Evolutionary conservation across 2,113 vertebrate genomes (phyloP), one percentile per base, ranked within the genome.

Genomic region (Ameiurus melas): DNA sequence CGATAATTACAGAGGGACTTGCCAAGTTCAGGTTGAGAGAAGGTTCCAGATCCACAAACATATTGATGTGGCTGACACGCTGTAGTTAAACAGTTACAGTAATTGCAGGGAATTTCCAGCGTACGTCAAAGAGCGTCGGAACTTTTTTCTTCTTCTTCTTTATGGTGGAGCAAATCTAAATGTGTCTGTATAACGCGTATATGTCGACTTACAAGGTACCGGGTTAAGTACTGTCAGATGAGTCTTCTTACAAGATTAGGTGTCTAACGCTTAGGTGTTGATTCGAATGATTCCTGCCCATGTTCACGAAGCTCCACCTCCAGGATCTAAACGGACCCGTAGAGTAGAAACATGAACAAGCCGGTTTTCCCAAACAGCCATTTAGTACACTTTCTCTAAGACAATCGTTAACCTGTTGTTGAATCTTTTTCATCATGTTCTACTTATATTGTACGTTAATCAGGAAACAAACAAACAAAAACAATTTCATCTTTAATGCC

Each of bases 1-100:
- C 81, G 88, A 83, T 87, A 86, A 88, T 89, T 88, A 87, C 33
- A 85, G 75, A 77, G 81, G 71, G 85, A 87, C 85, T 68, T 27
- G 66, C 57, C 57, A 57, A 75, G 51, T 85, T 60, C 30, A 77
- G 77, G 30, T 66, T 55, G 51, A 53, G 30, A 60, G 78, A 83
- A 83, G 79, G 64, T 68, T 87, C 57, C 33, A 27, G 64, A 83
- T 58, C 78, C 86, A 39, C 60, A 84, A 68, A 68, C 82, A 84
- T 84, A 47, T 84, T 68, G 62, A 51, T 58, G 79, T 13, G 33
- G 30, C 33, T 82, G 79, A 82, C 62, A 87, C 12, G 30, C 85
- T 60, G 36, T 55, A 83, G 55, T 88, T 90, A 83, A 86, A 78
- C 78, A 87, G 51, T 83, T 87, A 71, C 78, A 82, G 79, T 87